Evolutionary conservation across 2,797 vertebrate genomes (phyloP).

Genomic region (Strix occidentalis): DNA sequence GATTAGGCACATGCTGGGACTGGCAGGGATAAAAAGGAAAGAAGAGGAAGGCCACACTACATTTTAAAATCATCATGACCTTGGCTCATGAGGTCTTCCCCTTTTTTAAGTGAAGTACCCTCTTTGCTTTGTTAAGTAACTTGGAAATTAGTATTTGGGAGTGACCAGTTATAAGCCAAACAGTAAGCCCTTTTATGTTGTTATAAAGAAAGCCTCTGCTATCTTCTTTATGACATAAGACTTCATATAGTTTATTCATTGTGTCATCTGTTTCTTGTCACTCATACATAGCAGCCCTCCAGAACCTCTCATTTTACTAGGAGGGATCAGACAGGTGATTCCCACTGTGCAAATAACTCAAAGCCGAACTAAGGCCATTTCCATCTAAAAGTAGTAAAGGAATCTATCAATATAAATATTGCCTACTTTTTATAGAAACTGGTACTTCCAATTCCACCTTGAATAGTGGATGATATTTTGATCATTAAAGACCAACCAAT

Average conservation of each 20-base stretch:
- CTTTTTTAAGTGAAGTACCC: neutral
- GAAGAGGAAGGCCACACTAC: neutral
- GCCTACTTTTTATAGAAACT: neutral
- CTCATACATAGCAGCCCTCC: fast-evolving
- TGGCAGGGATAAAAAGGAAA: neutral
- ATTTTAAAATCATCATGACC: neutral
- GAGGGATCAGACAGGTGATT: neutral
- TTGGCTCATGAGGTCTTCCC: neutral
- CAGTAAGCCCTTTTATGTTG: neutral
- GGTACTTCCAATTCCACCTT: neutral
- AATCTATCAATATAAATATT: neutral
- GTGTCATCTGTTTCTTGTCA: neutral
- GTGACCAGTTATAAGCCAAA: neutral
- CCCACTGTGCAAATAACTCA: neutral
- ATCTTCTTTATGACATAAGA: neutral
- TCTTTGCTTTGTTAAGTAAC: neutral
- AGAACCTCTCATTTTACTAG: neutral
- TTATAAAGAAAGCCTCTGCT: neutral
- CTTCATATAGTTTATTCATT: neutral
- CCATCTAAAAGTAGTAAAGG: neutral
- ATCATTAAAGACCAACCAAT: neutral
- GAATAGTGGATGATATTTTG: neutral
- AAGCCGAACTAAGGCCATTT: neutral
- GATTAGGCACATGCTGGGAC: neutral
- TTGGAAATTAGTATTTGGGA: neutral